Evolutionary conservation across 2,888 invertebrate species (phyloP), one percentile per base, ranked within the genome.

Genomic region (Aporophyla lueneburgensis): DNA sequence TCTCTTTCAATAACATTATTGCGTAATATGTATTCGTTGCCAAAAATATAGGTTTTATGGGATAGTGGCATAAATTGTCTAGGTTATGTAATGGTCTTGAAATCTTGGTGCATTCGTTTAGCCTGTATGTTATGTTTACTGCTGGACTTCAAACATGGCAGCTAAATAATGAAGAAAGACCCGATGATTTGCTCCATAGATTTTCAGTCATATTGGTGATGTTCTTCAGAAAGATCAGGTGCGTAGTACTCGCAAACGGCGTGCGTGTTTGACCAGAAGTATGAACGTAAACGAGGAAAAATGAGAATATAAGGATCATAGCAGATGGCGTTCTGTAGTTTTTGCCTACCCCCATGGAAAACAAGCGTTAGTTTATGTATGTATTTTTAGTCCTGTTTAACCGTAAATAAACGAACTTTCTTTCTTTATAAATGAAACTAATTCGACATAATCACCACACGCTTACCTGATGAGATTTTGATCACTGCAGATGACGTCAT

Each of bases 1-100:
- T 83, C 53, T 53, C 73, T 75, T 82, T 81, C 85, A 80, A 89
- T 88, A 86, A 74, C 76, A 74, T 62, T 81, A 70, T 82, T 85
- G 68, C 67, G 78, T 78, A 82, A 71, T 73, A 67, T 74, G 70
- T 79, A 71, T 58, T 71, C 70, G 68, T 69, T 88, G 88, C 88
- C 88, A 88, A 88, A 83, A 78, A 14, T 75, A 54, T n/a, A 53
- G 65, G 53, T 46, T 65, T 69, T 71, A 83, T 70, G 59, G 62
- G 19, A 51, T 40, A 51, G 19, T 68, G 79, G 71, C 6, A 56
- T 67, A 56, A 40, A 19, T 27, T 10, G 51, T 24, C 49, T 56
- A 43, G 54, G 67, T 81, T 81, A 33, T 68, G 24, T 72, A 77
- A 77, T 27, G 6, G 7, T 62, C 24, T 80, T 40, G 51, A 66